Evolutionary conservation across 2,888 invertebrate species (phyloP).

Genomic region (Hyppa rectilinea): DNA sequence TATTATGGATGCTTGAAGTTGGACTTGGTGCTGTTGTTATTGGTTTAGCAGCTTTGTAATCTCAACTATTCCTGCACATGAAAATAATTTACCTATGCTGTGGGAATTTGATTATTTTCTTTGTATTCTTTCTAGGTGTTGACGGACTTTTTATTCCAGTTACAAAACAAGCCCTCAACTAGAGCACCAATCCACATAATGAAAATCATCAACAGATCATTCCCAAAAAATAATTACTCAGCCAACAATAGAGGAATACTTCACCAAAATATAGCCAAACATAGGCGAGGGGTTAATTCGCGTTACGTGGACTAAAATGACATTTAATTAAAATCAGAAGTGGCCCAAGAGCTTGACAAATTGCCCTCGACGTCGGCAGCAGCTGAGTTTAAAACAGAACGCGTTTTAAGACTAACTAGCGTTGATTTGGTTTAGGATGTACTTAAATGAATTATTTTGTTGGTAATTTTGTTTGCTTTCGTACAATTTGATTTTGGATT

Average conservation of each 20-base stretch:
- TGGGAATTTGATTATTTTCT: background rate
- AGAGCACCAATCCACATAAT: slow-evolving; percentile 20
- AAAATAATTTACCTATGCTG: background rate
- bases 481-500: slow-evolving; percentile 16
- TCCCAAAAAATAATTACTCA: slow-evolving; percentile 45
- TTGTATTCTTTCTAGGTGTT: background rate
- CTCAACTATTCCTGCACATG: background rate
- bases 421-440: slow-evolving; percentile 64
- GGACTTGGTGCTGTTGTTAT: background rate
- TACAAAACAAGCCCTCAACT: background rate
- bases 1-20: slow-evolving; percentile 25
- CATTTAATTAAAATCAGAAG: slow-evolving; percentile 87
- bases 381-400: slow-evolving; percentile 72
- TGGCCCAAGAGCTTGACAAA: slow-evolving; percentile 81
- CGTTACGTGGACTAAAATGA: slow-evolving; percentile 79
- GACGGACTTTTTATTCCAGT: background rate
- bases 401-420: slow-evolving; percentile 68
- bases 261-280: slow-evolving; percentile 55
- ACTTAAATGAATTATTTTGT: slow-evolving; percentile 58
- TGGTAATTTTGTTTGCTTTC: slow-evolving; percentile 38
- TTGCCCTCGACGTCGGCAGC: slow-evolving; percentile 82
- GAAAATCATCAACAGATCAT: slow-evolving; percentile 42
- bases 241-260: slow-evolving; percentile 42
- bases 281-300: slow-evolving; percentile 77
- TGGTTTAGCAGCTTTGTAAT: slow-evolving; percentile 7